phyloP scores from a whole-genome alignment of 2,888 invertebrate genomes.

The Caradrina clavipalpis region DNA sequence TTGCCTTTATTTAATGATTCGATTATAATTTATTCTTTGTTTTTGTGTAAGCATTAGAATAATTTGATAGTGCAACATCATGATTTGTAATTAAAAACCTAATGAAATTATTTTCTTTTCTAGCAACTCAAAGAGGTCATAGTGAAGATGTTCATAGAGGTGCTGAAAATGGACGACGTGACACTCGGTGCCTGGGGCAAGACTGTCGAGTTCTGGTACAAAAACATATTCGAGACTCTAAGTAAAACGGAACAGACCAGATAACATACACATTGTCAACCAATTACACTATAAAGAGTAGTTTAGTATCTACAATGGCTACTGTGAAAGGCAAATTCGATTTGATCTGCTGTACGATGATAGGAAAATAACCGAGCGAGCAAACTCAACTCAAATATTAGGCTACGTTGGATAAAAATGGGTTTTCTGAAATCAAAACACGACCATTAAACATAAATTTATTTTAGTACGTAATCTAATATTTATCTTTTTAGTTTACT shows the following conservation, averaged over 20 bases:
- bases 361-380: constrained; percentile 37
- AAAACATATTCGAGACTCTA: constrained; percentile 82
- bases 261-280: constrained; percentile 68
- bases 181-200: constrained; percentile 86
- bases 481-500: neutral
- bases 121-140: constrained; percentile 86
- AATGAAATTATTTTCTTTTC: constrained; percentile 49
- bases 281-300: constrained; percentile 57
- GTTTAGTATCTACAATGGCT: constrained; percentile 57
- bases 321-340: constrained; percentile 59
- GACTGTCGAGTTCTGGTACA: constrained; percentile 87
- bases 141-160: constrained; percentile 87
- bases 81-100: neutral
- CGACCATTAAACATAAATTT: constrained; percentile 16
- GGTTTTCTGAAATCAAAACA: constrained; percentile 8
- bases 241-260: constrained; percentile 65
- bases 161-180: constrained; percentile 78
- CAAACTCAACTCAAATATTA: neutral
- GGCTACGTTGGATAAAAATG: neutral
- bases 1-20: neutral
- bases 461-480: constrained; percentile 16
- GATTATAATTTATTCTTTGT: neutral
- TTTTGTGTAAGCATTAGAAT: no score
- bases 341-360: constrained; percentile 45
- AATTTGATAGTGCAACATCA: no score